phyloP scores from a whole-genome alignment of 1,140 invertebrate genomes.

The Arctopsyche grandis region DNA sequence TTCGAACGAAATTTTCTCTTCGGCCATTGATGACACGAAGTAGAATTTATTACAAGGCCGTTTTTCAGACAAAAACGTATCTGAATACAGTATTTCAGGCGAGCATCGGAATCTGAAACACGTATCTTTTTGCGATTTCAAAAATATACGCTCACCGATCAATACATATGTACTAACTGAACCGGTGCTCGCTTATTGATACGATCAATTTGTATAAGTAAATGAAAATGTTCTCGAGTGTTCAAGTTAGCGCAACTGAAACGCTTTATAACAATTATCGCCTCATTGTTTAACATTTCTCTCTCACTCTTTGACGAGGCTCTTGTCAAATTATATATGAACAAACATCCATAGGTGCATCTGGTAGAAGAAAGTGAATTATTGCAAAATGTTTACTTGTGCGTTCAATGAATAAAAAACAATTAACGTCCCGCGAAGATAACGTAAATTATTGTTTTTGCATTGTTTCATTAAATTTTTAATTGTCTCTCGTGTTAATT shows the following conservation, averaged over 20 bases:
- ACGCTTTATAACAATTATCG: no score
- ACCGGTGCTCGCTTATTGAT: no score
- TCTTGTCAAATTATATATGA: conserved; percentile 9
- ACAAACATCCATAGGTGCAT: no score
- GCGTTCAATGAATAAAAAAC: conserved; percentile 30
- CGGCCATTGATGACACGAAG: background rate
- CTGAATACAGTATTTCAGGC: background rate
- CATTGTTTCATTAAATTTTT: background rate
- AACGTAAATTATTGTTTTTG: conserved; percentile 12
- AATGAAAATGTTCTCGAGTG: no score
- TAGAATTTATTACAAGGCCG: background rate
- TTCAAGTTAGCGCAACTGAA: no score
- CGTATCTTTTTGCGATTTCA: no score
- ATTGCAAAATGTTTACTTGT: conserved; percentile 2
- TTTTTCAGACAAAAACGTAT: background rate
- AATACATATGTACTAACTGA: no score
- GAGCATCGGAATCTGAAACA: background rate
- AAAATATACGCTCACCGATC: no score
- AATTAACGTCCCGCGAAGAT: conserved; percentile 17
- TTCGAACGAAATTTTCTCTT: background rate
- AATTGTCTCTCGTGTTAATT: background rate
- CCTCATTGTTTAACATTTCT: background rate
- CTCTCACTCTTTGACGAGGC: background rate
- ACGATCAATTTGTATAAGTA: no score
- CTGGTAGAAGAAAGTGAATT: conserved; percentile 19